Evolutionary conservation across 2,797 vertebrate species (phyloP), one percentile per base, ranked within the genome.

Genomic region (Hirundo rustica): DNA sequence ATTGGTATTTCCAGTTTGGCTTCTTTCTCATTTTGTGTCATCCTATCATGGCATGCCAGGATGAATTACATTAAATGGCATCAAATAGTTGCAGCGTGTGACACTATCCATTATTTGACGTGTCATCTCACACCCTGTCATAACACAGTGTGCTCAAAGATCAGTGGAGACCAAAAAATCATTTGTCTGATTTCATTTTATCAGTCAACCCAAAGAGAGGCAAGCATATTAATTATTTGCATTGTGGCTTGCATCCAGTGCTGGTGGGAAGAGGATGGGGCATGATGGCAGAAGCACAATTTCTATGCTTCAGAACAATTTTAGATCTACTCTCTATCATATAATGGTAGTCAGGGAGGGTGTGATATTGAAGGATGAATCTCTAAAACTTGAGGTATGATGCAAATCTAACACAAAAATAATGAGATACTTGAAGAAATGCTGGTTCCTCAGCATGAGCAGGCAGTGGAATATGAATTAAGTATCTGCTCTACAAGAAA

Each of bases 11-110:
- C 85, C 92, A 94, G 87, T 92, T 92, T 93, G 89, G 36, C 32
- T 96, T 96, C 95, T 93, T 94, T 93, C 85, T 96, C 83, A 57
- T 96, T 96, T 88, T 90, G 88, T 96, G 95, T 94, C 95, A 93
- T 96, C 89, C 90, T 85, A 89, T 92, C 95, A 83, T 0, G 2
- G n/a, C 67, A 77, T 94, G 96, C 83, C 96, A 96, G 85, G 65
- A 64, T 93, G 89, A 85, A 94, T 96, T 95, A 93, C 88, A 90
- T 94, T 96, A 96, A 96, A 96, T 94, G 92, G 87, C 95, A 92
- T 96, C 93, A 96, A 95, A 92, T 62, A 92, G 77, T n/a, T 8
- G 22, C 62, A 78, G 77, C 94, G 80, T 79, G 82, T 95, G 96
- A 96, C 95, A 92, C 1, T 29, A 58, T 82, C 93, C 91, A 88